Conservation (phyloP, 2,888 invertebrate genomes). For the Yponomeuta sedellus region DNA sequence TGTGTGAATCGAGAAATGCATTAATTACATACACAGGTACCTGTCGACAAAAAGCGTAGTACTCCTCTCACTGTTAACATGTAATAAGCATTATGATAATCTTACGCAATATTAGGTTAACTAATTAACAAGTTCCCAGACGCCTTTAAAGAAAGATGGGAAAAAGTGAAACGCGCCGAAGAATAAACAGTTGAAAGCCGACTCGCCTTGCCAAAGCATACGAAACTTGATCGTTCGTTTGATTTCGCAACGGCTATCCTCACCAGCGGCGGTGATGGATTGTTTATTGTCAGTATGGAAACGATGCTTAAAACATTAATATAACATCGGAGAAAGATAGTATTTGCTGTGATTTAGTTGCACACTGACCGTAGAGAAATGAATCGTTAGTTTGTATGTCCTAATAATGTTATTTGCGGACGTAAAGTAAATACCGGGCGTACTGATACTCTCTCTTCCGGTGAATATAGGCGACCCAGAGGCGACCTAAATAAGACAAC, state of each 20-base stretch:
- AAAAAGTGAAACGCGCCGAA: constrained; percentile 49
- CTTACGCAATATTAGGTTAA: constrained; percentile 1
- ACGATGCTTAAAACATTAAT: neutral
- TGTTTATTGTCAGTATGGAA: neutral
- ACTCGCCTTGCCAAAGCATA: constrained; percentile 22
- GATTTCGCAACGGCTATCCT: constrained; percentile 34
- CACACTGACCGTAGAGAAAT: neutral
- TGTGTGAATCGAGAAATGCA: neutral
- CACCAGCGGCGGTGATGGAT: neutral
- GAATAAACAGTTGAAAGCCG: constrained; percentile 45
- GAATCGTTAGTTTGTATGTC: constrained; percentile 19
- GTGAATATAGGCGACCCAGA: constrained; percentile 41
- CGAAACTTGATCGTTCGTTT: constrained; percentile 33
- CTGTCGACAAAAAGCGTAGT: neutral
- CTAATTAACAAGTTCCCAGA: neutral
- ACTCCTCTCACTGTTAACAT: neutral
- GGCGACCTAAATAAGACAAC: constrained; percentile 47
- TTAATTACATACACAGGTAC: neutral
- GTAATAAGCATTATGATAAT: neutral
- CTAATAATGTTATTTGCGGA: constrained; percentile 28
- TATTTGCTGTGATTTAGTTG: neutral
- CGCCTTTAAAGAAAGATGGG: constrained; percentile 24
- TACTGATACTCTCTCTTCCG: constrained; percentile 33
- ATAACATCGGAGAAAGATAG: neutral
- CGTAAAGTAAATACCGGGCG: constrained; percentile 27